Percentiles rank a stretch among this genome's conserved stretches.
These are phyloP conservation scores for Podarcis siculus DNA, from an alignment of 2,797 vertebrate genomes.

Conservation along the genomic window DNA sequence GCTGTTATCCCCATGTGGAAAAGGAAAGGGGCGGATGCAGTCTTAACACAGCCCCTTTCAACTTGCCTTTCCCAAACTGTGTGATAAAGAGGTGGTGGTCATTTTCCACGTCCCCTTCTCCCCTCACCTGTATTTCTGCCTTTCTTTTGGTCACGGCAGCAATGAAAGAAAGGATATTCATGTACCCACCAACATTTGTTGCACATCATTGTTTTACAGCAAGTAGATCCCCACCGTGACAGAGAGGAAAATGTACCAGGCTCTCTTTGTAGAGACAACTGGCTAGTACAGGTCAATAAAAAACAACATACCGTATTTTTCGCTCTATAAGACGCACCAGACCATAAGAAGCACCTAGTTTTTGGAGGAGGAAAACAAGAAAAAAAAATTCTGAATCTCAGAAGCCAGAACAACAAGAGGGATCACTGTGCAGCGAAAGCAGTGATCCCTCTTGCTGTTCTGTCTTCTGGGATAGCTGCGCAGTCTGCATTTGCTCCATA, in stretches of 20 bases:
- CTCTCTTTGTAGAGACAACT: no score
- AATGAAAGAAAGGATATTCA: slow-evolving; percentile 33
- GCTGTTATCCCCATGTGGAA: not conserved
- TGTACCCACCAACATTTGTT: slow-evolving; percentile 10
- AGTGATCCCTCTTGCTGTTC: no score
- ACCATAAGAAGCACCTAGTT: no score
- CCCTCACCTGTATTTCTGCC: slow-evolving; percentile 14
- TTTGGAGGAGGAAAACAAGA: no score
- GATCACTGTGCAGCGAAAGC: no score
- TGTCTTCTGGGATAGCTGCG: no score
- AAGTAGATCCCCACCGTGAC: not conserved
- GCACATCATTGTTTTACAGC: slow-evolving; percentile 11
- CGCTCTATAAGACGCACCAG: no score
- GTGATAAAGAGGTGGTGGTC: not conserved
- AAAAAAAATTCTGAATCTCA: no score
- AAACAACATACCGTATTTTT: no score
- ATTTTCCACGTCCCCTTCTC: not conserved
- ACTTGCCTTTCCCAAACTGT: not conserved
- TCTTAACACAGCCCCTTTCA: not conserved
- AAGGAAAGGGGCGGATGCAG: not conserved
- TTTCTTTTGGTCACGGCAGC: slow-evolving; percentile 27
- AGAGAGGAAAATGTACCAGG: not conserved
- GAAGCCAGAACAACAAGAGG: no score
- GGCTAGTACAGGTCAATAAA: no score
- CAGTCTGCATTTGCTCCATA: no score